These are phyloP conservation scores for Sinohyriopsis cumingii DNA, from an alignment of 2,888 invertebrate species.

Conservation along the genomic window DNA sequence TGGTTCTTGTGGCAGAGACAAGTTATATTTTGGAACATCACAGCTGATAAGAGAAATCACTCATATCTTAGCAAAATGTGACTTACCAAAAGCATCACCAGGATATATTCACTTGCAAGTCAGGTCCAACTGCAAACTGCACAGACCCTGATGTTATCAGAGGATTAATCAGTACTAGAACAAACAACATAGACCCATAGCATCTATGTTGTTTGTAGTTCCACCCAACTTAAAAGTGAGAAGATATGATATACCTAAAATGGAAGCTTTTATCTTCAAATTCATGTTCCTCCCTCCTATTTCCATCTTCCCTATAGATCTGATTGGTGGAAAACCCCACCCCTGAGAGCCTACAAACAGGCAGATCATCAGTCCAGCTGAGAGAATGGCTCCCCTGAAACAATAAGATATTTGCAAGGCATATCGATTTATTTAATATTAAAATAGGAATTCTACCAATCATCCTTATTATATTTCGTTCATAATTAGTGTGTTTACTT, in stretches of 20 bases:
- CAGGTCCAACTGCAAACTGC: too few species aligned
- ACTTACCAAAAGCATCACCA: too few species aligned
- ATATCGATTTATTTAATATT: neutral
- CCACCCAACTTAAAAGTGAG: too few species aligned
- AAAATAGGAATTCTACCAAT: neutral
- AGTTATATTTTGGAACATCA: too few species aligned
- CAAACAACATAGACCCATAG: too few species aligned
- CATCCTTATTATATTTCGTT: neutral
- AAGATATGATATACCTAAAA: slow-evolving; percentile 74
- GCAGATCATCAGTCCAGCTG: slow-evolving; percentile 90
- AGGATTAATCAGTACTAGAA: too few species aligned
- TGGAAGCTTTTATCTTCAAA: slow-evolving; percentile 88
- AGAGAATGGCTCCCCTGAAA: slow-evolving; percentile 47
- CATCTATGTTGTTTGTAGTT: too few species aligned
- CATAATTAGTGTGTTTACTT: neutral
- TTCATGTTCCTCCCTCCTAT: slow-evolving; percentile 80
- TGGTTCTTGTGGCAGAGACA: too few species aligned
- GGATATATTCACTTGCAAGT: too few species aligned
- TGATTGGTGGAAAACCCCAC: slow-evolving; percentile 87
- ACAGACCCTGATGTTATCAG: too few species aligned
- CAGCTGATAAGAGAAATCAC: too few species aligned
- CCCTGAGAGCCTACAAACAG: slow-evolving; percentile 86
- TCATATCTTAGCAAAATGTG: too few species aligned
- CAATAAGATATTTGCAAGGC: neutral
- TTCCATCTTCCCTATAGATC: slow-evolving; percentile 82